Evolutionary conservation across 2,113 vertebrate species (phyloP).

Genomic region (Bucco capensis): DNA sequence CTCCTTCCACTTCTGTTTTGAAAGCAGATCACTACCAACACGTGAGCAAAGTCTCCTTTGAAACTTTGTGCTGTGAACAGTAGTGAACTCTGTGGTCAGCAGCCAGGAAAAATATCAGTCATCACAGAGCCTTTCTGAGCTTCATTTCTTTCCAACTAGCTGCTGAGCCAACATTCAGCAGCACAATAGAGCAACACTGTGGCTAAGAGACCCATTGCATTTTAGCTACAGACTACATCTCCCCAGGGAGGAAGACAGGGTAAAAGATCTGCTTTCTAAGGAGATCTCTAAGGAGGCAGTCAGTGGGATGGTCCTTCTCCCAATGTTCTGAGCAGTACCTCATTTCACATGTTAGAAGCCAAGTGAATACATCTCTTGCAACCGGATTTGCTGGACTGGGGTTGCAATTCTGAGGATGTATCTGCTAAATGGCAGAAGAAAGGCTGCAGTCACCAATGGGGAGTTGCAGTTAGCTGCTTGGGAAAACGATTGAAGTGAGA

Average conservation of each 20-base stretch:
- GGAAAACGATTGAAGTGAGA: not conserved
- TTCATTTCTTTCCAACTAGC: not conserved
- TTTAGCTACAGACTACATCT: not conserved
- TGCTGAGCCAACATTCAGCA: not conserved
- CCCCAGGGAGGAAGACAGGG: not conserved
- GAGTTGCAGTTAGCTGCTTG: not conserved
- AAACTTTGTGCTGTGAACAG: not conserved
- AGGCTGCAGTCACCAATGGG: not conserved
- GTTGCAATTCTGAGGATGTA: not conserved
- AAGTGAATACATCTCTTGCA: rapidly evolving
- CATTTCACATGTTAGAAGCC: not conserved
- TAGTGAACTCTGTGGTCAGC: not conserved
- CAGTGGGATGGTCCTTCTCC: not conserved
- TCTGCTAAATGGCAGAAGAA: not conserved
- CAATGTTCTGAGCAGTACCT: not conserved
- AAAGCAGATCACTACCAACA: not conserved
- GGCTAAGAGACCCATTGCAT: not conserved
- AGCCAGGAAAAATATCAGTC: not conserved
- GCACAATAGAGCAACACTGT: not conserved
- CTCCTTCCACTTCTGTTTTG: not conserved
- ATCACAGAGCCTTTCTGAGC: not conserved
- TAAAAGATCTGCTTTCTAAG: not conserved
- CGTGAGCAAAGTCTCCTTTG: not conserved
- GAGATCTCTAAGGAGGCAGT: not conserved
- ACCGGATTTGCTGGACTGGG: not conserved